Evolutionary conservation across 2,888 invertebrate genomes (phyloP).

Genomic region (Clivina fossor): DNA sequence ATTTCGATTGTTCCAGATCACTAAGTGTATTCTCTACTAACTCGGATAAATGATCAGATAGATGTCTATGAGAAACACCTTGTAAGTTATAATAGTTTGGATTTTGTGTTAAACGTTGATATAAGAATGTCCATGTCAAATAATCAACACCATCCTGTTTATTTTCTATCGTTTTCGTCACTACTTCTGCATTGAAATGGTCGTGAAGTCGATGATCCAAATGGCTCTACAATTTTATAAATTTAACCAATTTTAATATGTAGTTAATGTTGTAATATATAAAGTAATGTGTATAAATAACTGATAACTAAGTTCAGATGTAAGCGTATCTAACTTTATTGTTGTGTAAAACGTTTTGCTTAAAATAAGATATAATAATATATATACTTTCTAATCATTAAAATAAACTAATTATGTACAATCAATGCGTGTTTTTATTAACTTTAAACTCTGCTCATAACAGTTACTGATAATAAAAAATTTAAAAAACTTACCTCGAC

Average conservation of each 20-base stretch:
- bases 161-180: slow-evolving; percentile 99
- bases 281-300: no score
- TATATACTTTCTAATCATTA: not conserved
- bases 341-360: not conserved
- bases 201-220: slow-evolving; percentile 97
- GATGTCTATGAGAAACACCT: slow-evolving; percentile 92
- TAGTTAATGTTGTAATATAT: no score
- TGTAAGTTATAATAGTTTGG: slow-evolving; percentile 99
- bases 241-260: slow-evolving; percentile 19
- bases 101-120: slow-evolving; percentile 95
- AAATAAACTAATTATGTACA: no score
- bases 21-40: slow-evolving; percentile 93
- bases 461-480: not conserved
- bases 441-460: no score
- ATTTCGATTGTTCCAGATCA: slow-evolving; percentile 94
- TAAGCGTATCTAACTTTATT: not conserved
- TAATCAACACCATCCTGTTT: slow-evolving; percentile 99
- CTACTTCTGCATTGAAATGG: slow-evolving; percentile 99
- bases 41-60: slow-evolving; percentile 98
- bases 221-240: slow-evolving; percentile 75
- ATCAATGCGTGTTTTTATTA: no score
- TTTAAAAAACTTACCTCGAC: slow-evolving; percentile 69
- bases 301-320: no score
- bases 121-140: slow-evolving; percentile 98
- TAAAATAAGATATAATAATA: not conserved